These are phyloP conservation scores for Calidris pygmaea DNA, from an alignment of 2,113 vertebrate species.

Conservation along the genomic window DNA sequence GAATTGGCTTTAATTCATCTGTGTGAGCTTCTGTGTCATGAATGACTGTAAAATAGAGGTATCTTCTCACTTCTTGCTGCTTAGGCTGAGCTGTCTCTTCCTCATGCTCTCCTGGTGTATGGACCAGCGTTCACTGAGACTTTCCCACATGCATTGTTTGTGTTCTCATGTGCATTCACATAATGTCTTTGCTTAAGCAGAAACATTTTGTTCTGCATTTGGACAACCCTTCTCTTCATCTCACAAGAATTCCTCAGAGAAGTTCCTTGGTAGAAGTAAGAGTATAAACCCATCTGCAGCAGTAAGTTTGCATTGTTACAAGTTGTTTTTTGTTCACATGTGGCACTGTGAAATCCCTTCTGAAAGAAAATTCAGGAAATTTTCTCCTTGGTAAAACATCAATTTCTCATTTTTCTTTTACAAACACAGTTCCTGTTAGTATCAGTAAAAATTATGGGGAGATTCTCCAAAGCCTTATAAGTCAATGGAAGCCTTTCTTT, in stretches of 20 bases:
- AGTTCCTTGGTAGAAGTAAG: not conserved
- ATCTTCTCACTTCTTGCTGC: not conserved
- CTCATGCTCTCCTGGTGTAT: rapidly evolving
- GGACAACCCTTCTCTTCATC: not conserved
- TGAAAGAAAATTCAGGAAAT: not conserved
- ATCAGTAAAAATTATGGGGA: not conserved
- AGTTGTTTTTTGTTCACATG: not conserved
- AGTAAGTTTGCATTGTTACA: not conserved
- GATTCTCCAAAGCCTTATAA: not conserved
- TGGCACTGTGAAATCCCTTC: not conserved
- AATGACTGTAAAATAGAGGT: not conserved
- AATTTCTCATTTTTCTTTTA: not conserved
- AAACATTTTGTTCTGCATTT: not conserved
- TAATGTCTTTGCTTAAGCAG: not conserved
- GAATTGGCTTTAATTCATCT: not conserved
- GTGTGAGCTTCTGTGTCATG: not conserved
- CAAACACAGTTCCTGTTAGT: not conserved
- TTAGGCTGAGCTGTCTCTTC: not conserved
- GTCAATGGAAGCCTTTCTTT: not conserved
- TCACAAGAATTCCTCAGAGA: not conserved
- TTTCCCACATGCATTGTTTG: rapidly evolving
- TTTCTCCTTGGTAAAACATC: not conserved
- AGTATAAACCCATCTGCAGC: not conserved
- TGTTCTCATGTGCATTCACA: not conserved
- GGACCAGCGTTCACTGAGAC: not conserved